Conservation (phyloP, 2,113 vertebrate genomes). For the Vulpes lagopus region DNA sequence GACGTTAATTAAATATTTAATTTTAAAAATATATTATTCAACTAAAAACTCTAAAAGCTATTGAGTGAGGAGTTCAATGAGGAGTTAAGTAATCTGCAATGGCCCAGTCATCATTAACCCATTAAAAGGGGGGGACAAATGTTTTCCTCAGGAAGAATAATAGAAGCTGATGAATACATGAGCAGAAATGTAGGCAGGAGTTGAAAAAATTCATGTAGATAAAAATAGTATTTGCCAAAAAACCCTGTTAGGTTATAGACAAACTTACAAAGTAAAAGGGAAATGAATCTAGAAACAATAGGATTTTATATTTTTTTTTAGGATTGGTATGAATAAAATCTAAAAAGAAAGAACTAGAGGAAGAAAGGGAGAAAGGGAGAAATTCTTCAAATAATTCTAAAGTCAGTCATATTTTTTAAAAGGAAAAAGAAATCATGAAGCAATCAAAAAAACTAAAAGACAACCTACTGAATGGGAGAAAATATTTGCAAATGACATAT, state of each 20-base stretch:
- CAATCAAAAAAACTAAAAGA: background rate
- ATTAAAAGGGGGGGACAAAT: background rate
- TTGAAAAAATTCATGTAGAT: background rate
- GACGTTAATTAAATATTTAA: background rate
- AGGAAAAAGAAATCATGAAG: background rate
- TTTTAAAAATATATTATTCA: background rate
- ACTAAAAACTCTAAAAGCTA: background rate
- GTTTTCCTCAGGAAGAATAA: background rate
- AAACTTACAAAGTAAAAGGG: background rate
- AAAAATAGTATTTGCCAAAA: background rate
- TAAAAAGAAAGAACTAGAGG: background rate
- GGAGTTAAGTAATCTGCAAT: background rate
- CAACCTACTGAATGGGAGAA: background rate
- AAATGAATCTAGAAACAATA: background rate
- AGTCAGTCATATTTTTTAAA: background rate
- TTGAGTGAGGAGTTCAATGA: background rate
- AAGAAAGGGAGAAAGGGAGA: background rate
- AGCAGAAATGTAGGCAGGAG: background rate
- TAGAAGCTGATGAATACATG: background rate
- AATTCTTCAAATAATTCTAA: conserved; percentile 7
- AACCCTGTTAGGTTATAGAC: background rate
- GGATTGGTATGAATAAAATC: background rate
- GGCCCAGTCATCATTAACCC: background rate
- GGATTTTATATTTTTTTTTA: background rate
- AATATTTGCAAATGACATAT: background rate